A percentile compares a stretch with the other conserved stretches of the same genome.
Evolutionary conservation across 2,113 vertebrate species (phyloP).

Genomic region (Prochilodus magdalenae): DNA sequence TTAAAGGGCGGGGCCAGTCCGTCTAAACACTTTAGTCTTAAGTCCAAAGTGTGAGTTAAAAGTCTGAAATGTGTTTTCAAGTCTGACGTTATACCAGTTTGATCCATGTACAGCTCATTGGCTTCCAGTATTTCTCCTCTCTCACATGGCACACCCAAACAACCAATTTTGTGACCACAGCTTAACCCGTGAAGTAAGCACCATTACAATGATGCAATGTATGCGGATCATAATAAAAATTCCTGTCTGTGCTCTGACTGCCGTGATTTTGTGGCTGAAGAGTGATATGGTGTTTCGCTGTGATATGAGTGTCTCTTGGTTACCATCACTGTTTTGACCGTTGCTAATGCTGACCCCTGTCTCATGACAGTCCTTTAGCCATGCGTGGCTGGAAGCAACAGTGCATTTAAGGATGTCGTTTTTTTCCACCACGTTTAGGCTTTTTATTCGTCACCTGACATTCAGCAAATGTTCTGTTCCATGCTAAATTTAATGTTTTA

Average conservation of each 20-base stretch:
- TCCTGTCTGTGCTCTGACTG: background rate
- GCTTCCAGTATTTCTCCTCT: background rate
- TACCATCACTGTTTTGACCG: constrained; percentile 50
- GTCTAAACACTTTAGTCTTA: no score
- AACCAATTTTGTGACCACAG: constrained; percentile 19
- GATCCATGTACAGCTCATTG: background rate
- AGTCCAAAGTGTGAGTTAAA: no score
- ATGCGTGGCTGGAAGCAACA: constrained; percentile 19
- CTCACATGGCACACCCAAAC: background rate
- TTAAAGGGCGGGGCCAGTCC: no score
- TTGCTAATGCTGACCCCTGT: constrained; percentile 33
- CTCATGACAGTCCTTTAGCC: constrained; percentile 14
- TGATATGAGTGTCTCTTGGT: constrained; percentile 46
- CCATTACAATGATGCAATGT: background rate
- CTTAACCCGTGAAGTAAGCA: constrained; percentile 31
- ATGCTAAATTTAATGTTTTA: background rate
- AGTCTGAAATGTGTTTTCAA: no score
- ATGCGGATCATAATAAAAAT: constrained; percentile 19
- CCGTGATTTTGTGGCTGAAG: constrained; percentile 16
- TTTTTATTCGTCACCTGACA: constrained; percentile 4
- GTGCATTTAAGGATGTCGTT: constrained; percentile 2
- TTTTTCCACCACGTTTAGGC: background rate
- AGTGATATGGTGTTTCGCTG: constrained; percentile 14
- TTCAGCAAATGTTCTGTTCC: background rate
- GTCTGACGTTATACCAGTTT: no score